Base-by-base conservation (phyloP, 2,888 invertebrate genomes). In the Bellardia bayeri region DNA sequence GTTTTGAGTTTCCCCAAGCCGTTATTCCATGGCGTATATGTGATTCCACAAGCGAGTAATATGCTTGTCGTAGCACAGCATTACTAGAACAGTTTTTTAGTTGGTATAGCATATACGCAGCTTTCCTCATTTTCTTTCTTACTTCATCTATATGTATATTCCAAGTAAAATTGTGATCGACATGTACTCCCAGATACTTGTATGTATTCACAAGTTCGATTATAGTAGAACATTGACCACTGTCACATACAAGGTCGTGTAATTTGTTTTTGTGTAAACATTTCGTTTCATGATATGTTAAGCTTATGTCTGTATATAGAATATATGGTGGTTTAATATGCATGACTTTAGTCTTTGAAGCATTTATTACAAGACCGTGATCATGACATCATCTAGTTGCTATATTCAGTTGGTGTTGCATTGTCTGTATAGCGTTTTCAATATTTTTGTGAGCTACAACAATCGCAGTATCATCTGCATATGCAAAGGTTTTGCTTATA, bases 341-440 rank as follows among this genome's bases (percentile, higher is more conserved):
- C 63, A 64, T 64, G 6, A 64, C 2, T 40, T 64, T 64, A n/a
- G 63, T 64, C n/a, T 64, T 40, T 14, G 14, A 7, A n/a, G 63
- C 40, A 13, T 64, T 40, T 64, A 64, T 64, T 3, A 40, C 40
- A 14, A 64, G 6, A 14, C 63, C 63, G 14, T 40, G 3, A 40
- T 64, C 63, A 61, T 61, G 63, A 64, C 37, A 64, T 40, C 63
- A 64, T 64, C 16, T 37, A 6, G 0, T 14, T 4, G 63, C 40
- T 4, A 7, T 64, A 5, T 64, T n/a, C 14, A 64, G 40, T 37
- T 64, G 63, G 2, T n/a, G 4, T 40, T 64, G 63, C 23, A 23
- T 23, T 23, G 1, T 23, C 23, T 23, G 23, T 23, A 23, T 23
- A 1, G 23, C 23, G 23, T 23, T 23, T 23, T 23, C 23, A 23